These are phyloP conservation scores for Gadus macrocephalus DNA, from an alignment of 2,113 vertebrate species.

Conservation along the genomic window DNA sequence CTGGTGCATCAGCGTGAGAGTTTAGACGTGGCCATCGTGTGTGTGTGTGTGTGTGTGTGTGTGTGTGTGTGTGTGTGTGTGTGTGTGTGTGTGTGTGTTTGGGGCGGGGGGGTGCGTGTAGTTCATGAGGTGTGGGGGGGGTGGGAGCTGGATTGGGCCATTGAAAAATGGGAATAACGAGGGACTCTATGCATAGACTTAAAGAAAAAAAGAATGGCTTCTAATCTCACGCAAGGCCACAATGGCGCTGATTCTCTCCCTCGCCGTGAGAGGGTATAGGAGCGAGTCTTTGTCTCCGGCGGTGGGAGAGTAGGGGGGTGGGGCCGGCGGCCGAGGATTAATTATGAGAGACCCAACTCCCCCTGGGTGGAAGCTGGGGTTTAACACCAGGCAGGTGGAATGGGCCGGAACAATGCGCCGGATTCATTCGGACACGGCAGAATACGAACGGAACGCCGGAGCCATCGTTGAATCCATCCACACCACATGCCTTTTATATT, in stretches of 20 bases:
- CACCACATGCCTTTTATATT: no score
- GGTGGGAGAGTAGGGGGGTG: slow-evolving; percentile 44
- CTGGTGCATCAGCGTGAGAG: slow-evolving; percentile 34
- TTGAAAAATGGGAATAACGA: slow-evolving; percentile 59
- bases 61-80: slow-evolving; percentile 16
- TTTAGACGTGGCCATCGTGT: slow-evolving; percentile 33
- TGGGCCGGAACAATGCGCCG: neutral
- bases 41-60: slow-evolving; percentile 46
- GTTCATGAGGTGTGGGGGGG: no score
- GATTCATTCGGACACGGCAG: neutral
- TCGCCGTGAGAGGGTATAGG: slow-evolving; percentile 47
- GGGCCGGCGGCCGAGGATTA: neutral
- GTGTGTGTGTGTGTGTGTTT: slow-evolving; percentile 14
- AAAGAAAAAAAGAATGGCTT: slow-evolving; percentile 50
- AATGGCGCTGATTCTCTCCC: slow-evolving; percentile 62
- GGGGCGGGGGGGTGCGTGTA: no score
- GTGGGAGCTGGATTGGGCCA: neutral
- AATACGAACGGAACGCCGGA: no score
- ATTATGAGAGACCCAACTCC: slow-evolving; percentile 8
- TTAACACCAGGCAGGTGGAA: neutral
- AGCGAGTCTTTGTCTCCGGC: slow-evolving; percentile 38
- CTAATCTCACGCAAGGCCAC: slow-evolving; percentile 62
- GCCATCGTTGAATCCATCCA: no score
- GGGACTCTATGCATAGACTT: slow-evolving; percentile 57
- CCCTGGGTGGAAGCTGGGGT: neutral